Base-by-base conservation (phyloP, 2,797 vertebrate genomes). In the Crax fasciolata region DNA sequence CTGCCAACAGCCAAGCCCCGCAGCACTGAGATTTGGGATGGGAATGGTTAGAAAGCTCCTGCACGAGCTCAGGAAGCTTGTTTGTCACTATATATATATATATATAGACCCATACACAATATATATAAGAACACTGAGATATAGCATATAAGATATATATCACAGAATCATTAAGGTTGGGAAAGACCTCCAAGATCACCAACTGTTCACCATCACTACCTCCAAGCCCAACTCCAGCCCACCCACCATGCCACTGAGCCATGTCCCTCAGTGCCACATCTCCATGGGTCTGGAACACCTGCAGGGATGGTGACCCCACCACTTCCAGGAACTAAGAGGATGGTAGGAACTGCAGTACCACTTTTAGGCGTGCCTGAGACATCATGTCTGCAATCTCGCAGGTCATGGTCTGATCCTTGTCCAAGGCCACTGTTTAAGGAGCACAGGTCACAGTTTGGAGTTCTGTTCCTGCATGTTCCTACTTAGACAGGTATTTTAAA, bases 1-100 rank as follows among this genome's bases (percentile, higher is more conserved):
- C 27, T 9, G 54, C 4, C 28, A 7, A 18, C 0, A 1, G 43
- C 21, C 52, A 35, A 74, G 74, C 11, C 14, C 49, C 17, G 3
- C 10, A 15, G n/a, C 18, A 27, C 11, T 13, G 59, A 3, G 44
- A 4, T 54, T 20, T 58, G 68, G 52, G 68, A 10, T 43, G 18
- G 48, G 74, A 28, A 23, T 3, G 18, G 62, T 6, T 9, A 1
- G 15, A 57, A 72, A 43, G 9, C 11, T 52, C 76, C 80, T 43
- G 39, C 6, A 4, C 2, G 7, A 75, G 13, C 25, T 1, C 20
- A 6, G 35, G 52, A 1, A 57, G 20, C 30, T 44, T 11, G 30
- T 1, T 48, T 32, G 58, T 48, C 38, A 55, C 54, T 19, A 5
- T 7, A 30, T 52, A 52, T 52, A 28, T 16, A 8, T 28, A 28